Conservation (phyloP, 2,797 vertebrate species). For the Echiichthys vipera region DNA sequence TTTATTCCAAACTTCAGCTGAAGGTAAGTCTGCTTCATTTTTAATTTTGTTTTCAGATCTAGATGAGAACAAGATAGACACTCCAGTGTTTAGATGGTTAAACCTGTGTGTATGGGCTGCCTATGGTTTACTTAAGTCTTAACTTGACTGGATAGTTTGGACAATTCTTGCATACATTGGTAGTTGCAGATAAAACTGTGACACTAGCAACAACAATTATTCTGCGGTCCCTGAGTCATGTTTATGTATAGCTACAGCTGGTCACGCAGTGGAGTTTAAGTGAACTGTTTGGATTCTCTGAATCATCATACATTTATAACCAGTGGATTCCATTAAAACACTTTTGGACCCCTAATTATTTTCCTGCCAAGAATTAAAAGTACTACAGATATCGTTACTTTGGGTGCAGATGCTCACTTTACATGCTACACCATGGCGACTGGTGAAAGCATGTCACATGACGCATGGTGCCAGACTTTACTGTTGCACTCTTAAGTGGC, state of each 20-base stretch:
- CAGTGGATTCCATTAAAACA: not conserved
- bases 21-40: constrained; percentile 76
- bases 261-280: not conserved
- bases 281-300: not conserved
- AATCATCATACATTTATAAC: not conserved
- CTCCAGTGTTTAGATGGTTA: constrained; percentile 6
- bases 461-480: constrained; percentile 67
- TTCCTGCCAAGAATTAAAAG: not conserved
- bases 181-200: not conserved
- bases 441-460: constrained; percentile 80
- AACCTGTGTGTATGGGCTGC: not conserved
- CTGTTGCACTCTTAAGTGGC: constrained; percentile 72
- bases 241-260: not conserved
- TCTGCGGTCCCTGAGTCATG: not conserved
- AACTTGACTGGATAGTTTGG: not conserved
- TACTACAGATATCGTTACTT: constrained; percentile 1
- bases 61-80: not conserved
- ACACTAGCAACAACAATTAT: not conserved
- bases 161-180: not conserved
- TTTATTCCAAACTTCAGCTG: constrained; percentile 66
- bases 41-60: not conserved
- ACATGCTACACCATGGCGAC: constrained; percentile 47
- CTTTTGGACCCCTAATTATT: not conserved
- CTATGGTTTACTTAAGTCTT: not conserved
- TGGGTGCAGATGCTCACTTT: constrained; percentile 48